phyloP scores from a whole-genome alignment of 2,797 vertebrate genomes.

The Gymnoscopelus microlampas region DNA sequence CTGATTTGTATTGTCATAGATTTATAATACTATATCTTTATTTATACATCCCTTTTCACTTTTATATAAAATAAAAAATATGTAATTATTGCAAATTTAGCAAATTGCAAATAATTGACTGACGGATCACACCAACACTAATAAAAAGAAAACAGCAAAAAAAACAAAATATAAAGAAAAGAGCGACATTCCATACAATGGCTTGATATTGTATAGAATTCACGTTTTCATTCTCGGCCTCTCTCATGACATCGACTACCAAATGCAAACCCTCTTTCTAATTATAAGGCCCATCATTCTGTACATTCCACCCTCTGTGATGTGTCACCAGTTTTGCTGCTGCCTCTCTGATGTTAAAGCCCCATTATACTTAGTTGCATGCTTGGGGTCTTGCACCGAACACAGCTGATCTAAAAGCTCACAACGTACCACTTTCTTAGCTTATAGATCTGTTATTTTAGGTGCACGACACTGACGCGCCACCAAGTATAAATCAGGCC shows the following conservation, averaged over 20 bases:
- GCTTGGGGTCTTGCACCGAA: too few species aligned
- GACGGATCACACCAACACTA: conserved; percentile 35
- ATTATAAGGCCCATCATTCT: conserved; percentile 41
- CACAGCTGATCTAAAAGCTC: too few species aligned
- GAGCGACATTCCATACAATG: conserved; percentile 9
- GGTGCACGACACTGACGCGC: too few species aligned
- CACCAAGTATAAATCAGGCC: too few species aligned
- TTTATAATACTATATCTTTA: conserved; percentile 35
- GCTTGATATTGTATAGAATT: not conserved
- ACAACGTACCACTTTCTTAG: too few species aligned
- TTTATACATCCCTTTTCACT: conserved; percentile 45
- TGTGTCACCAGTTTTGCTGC: conserved; percentile 49
- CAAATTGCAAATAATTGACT: conserved; percentile 43
- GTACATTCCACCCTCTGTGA: conserved; percentile 35
- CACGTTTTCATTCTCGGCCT: conserved; percentile 6
- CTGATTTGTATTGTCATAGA: conserved; percentile 55
- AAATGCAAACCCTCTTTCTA: conserved; percentile 5
- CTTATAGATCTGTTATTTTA: too few species aligned
- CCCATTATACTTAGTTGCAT: too few species aligned
- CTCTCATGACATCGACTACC: not conserved
- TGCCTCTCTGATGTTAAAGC: not conserved
- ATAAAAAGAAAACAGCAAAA: conserved; percentile 33
- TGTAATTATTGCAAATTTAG: conserved; percentile 57
- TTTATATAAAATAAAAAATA: conserved; percentile 70
- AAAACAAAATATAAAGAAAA: conserved; percentile 24